A percentile compares a stretch with the other conserved stretches of the same genome.
Evolutionary conservation across 2,797 vertebrate genomes (phyloP).

Genomic region (Gorsachius magnificus): DNA sequence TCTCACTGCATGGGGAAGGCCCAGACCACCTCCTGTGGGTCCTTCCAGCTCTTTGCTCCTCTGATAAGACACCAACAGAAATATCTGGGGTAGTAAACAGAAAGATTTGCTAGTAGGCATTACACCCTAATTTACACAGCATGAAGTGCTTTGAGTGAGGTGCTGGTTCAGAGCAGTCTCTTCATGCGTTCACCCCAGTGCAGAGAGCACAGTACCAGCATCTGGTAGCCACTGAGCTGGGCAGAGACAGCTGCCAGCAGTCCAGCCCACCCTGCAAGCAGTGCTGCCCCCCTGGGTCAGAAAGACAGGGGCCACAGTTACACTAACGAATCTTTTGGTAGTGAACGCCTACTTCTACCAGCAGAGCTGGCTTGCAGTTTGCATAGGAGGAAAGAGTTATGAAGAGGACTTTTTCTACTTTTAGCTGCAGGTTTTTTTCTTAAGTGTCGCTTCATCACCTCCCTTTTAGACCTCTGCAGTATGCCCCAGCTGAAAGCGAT

Average conservation of each 20-base stretch:
- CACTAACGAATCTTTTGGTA: background rate
- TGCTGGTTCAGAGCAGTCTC: background rate
- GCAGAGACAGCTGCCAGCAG: background rate
- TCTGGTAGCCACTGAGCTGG: background rate
- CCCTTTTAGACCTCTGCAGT: background rate
- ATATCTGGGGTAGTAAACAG: background rate
- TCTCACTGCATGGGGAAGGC: background rate
- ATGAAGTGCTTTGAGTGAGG: background rate
- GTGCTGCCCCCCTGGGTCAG: background rate
- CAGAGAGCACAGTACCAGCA: background rate
- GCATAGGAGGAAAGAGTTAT: background rate
- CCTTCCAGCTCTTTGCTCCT: background rate
- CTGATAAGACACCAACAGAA: background rate
- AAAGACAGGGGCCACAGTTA: background rate
- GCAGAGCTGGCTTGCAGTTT: background rate
- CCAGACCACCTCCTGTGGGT: background rate
- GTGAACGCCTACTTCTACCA: background rate
- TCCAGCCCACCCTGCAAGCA: background rate
- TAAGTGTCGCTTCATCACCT: fast-evolving
- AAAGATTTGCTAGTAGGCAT: background rate
- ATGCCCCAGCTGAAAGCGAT: background rate
- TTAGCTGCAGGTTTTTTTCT: background rate
- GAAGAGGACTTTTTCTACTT: background rate
- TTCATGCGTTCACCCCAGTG: background rate
- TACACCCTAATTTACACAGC: background rate